phyloP scores from a whole-genome alignment of 2,113 vertebrate species.

The Charadrius vociferus region DNA sequence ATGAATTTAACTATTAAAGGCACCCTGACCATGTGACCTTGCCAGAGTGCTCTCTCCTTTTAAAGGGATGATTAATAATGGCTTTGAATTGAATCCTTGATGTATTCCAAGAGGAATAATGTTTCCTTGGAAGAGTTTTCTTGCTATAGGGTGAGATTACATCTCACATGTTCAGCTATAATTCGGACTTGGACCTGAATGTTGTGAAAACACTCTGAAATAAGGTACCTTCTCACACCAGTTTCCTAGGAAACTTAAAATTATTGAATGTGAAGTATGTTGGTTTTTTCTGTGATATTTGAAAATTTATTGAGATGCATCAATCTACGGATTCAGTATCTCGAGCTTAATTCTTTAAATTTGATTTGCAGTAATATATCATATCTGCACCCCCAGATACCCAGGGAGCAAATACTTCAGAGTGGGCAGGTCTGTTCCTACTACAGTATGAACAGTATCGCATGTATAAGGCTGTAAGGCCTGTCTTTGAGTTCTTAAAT shows the following conservation, averaged over 20 bases:
- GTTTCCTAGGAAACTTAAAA: neutral
- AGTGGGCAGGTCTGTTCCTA: neutral
- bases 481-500: neutral
- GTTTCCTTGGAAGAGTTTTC: neutral
- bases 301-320: neutral
- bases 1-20: slow-evolving; percentile 6
- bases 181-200: neutral
- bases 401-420: neutral
- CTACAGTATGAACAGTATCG: neutral
- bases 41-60: neutral
- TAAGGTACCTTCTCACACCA: neutral
- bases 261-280: neutral
- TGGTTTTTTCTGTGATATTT: neutral
- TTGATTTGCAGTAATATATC: neutral
- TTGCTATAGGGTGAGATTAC: neutral
- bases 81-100: neutral
- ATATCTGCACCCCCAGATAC: neutral
- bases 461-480: neutral
- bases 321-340: neutral
- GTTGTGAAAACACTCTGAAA: neutral
- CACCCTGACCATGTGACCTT: neutral
- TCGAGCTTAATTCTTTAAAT: neutral
- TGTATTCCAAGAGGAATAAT: neutral
- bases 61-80: neutral
- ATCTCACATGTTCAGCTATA: neutral